phyloP scores from a whole-genome alignment of 2,888 invertebrate species.

The Luperina testacea region DNA sequence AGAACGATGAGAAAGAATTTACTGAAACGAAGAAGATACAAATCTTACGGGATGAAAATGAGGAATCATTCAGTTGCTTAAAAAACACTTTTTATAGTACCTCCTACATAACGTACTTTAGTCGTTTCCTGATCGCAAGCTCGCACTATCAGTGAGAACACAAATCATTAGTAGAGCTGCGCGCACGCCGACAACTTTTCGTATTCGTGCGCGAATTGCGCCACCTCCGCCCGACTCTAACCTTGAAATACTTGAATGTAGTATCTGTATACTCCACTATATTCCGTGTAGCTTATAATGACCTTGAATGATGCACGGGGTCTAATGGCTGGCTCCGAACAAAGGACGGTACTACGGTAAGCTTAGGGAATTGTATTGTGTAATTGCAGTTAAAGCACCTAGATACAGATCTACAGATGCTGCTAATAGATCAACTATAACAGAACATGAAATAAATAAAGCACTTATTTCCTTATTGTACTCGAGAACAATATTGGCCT shows the following conservation, averaged over 20 bases:
- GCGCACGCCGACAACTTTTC: slow-evolving; percentile 39
- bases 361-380: slow-evolving; percentile 42
- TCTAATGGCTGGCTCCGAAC: slow-evolving; percentile 41
- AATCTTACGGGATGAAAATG: neutral
- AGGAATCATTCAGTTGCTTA: neutral
- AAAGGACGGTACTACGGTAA: slow-evolving; percentile 41
- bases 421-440: slow-evolving; percentile 20
- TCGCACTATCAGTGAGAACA: slow-evolving; percentile 19
- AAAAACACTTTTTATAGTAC: slow-evolving; percentile 3
- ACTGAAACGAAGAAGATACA: neutral
- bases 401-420: slow-evolving; percentile 17
- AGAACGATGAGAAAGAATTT: neutral
- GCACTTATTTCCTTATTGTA: slow-evolving; percentile 18
- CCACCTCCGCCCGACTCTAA: slow-evolving; percentile 41
- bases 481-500: slow-evolving; percentile 39
- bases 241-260: slow-evolving; percentile 61
- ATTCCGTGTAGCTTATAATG: slow-evolving; percentile 46
- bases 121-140: slow-evolving; percentile 6
- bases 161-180: slow-evolving; percentile 37
- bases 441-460: slow-evolving; percentile 40
- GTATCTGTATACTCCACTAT: slow-evolving; percentile 25
- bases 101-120: neutral
- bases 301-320: slow-evolving; percentile 51
- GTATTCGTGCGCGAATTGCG: slow-evolving; percentile 50
- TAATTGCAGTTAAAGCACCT: slow-evolving; percentile 5